Conservation (phyloP, 1,140 invertebrate species). For the Vanessa atalanta region DNA sequence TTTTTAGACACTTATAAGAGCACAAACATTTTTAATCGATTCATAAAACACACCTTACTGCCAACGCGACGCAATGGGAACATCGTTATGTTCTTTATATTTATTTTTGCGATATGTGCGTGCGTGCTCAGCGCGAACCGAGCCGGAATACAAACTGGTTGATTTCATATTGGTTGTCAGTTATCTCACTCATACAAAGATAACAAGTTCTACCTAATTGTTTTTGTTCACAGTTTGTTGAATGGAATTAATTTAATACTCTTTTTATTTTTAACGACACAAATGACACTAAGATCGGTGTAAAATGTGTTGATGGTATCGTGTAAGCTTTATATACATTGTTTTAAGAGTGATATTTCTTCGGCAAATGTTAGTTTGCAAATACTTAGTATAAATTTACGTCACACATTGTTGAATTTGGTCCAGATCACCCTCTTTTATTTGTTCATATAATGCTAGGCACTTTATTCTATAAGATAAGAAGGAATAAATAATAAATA, state of each 20-base stretch:
- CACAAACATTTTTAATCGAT: conserved; percentile 13
- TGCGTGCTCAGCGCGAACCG: conserved; percentile 45
- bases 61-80: conserved; percentile 70
- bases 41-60: conserved; percentile 63
- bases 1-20: conserved; percentile 7
- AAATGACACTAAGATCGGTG: neutral
- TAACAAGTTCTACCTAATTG: conserved; percentile 56
- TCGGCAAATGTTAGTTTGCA: neutral
- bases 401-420: neutral
- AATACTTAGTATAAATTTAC: conserved; percentile 2
- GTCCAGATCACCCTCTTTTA: neutral
- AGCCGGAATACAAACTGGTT: conserved; percentile 54
- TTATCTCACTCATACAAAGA: conserved; percentile 64
- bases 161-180: conserved; percentile 43
- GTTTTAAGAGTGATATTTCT: neutral
- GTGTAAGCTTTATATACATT: neutral
- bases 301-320: neutral
- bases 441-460: too few species aligned
- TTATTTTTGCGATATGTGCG: conserved; percentile 46
- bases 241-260: neutral
- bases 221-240: neutral
- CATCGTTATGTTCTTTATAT: conserved; percentile 60
- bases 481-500: too few species aligned
- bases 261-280: neutral
- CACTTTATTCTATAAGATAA: too few species aligned